A percentile compares a stretch with the other conserved stretches of the same genome.
These are phyloP conservation scores for Platycercus adscitus DNA, from an alignment of 2,113 vertebrate genomes.

Conservation along the genomic window DNA sequence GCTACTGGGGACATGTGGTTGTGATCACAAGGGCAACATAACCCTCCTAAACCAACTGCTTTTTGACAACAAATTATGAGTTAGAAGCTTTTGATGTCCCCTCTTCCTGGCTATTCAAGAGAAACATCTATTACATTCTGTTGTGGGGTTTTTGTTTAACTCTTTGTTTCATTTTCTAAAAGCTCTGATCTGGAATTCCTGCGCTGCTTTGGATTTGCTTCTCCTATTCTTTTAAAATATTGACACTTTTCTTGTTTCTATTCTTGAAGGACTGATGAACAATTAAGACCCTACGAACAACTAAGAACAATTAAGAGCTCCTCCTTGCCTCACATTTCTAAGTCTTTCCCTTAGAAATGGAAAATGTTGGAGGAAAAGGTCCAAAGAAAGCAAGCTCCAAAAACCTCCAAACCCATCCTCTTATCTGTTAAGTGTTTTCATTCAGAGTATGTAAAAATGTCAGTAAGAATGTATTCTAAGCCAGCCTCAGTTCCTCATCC, in stretches of 20 bases:
- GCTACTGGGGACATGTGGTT: background rate
- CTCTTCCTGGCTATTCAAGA: background rate
- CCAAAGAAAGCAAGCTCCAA: background rate
- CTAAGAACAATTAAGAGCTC: background rate
- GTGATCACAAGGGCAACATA: background rate
- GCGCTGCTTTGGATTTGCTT: background rate
- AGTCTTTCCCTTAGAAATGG: background rate
- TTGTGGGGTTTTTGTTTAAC: background rate
- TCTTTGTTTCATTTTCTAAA: background rate
- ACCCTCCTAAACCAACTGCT: background rate
- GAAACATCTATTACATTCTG: background rate
- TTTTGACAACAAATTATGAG: background rate
- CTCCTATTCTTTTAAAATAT: background rate
- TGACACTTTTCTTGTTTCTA: background rate
- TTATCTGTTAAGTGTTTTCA: background rate
- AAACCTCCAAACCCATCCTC: background rate
- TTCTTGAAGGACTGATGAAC: background rate
- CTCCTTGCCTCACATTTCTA: background rate
- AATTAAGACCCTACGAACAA: background rate
- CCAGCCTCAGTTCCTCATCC: background rate
- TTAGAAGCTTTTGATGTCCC: background rate
- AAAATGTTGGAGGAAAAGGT: background rate
- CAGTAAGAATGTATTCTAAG: background rate
- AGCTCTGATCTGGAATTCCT: background rate
- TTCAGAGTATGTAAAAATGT: background rate